A percentile compares a stretch with the other conserved stretches of the same genome.
Evolutionary conservation across 2,888 invertebrate genomes (phyloP).

Genomic region (Tenthredo scrophulariae): DNA sequence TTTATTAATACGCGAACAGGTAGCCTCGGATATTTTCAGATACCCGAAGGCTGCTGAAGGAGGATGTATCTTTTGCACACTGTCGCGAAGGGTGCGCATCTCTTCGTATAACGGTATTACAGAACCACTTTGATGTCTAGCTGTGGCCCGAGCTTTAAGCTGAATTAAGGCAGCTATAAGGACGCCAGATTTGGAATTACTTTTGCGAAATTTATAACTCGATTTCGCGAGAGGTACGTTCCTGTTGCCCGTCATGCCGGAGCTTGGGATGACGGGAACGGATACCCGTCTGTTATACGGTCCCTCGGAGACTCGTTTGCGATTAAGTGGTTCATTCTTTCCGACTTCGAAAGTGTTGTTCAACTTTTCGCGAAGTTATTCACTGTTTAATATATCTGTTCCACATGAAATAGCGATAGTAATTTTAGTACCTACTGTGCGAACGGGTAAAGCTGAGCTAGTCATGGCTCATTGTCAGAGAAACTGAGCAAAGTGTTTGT

Average conservation of each 20-base stretch:
- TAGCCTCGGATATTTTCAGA: not conserved
- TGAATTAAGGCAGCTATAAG: not conserved
- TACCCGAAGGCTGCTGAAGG: not conserved
- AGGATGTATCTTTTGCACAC: not conserved
- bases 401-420: not conserved
- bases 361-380: not conserved
- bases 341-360: not conserved
- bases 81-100: conserved; percentile 51
- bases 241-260: not conserved
- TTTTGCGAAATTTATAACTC: conserved; percentile 51
- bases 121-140: conserved; percentile 60
- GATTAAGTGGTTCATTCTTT: conserved; percentile 16
- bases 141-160: conserved; percentile 49
- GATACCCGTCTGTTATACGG: not conserved
- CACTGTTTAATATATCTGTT: not conserved
- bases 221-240: conserved; percentile 26
- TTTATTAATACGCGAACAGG: not conserved
- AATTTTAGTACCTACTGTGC: not conserved
- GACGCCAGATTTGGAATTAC: conserved; percentile 42
- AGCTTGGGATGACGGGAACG: not conserved
- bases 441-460: not conserved
- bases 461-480: conserved; percentile 29
- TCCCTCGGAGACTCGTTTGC: conserved; percentile 15
- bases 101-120: conserved; percentile 60
- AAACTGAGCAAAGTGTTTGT: conserved; percentile 33